A percentile compares a stretch with the other conserved stretches of the same genome.
Evolutionary conservation across 1,140 invertebrate species (phyloP).

Genomic region (Protaetia brevitarsis): DNA sequence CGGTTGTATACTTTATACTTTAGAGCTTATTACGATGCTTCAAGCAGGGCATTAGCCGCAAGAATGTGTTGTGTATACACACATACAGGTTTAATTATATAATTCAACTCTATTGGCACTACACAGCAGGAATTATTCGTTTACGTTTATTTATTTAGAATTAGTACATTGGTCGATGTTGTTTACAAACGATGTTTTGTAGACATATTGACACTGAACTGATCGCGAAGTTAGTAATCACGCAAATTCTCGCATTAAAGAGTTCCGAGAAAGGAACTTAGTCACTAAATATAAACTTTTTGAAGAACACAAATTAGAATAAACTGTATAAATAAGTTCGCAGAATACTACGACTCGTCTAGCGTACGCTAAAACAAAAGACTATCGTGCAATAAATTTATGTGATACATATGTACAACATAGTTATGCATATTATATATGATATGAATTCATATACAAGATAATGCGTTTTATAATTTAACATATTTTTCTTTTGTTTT

Average conservation of each 20-base stretch:
- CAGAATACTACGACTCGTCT: slow-evolving; percentile 3
- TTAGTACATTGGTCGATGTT: neutral
- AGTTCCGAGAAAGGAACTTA: neutral
- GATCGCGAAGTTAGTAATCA: neutral
- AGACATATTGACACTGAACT: neutral
- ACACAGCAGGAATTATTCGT: neutral
- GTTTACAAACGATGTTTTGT: neutral
- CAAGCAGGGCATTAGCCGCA: too few relatives aligned
- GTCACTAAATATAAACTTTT: slow-evolving; percentile 18
- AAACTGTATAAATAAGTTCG: slow-evolving; percentile 17
- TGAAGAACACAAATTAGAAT: slow-evolving; percentile 15
- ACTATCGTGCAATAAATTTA: neutral
- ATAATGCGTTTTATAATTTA: too few relatives aligned
- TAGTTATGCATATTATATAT: too few relatives aligned
- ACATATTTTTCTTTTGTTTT: too few relatives aligned
- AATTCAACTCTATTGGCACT: too few relatives aligned
- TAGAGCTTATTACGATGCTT: too few relatives aligned
- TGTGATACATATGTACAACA: neutral
- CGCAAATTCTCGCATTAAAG: neutral
- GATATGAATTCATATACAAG: too few relatives aligned
- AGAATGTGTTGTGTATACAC: too few relatives aligned
- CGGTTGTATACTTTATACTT: too few relatives aligned
- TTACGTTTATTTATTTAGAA: neutral
- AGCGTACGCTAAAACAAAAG: neutral
- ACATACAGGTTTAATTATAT: too few relatives aligned